phyloP scores from a whole-genome alignment of 2,888 invertebrate species.

The Agrotis ipsilon region DNA sequence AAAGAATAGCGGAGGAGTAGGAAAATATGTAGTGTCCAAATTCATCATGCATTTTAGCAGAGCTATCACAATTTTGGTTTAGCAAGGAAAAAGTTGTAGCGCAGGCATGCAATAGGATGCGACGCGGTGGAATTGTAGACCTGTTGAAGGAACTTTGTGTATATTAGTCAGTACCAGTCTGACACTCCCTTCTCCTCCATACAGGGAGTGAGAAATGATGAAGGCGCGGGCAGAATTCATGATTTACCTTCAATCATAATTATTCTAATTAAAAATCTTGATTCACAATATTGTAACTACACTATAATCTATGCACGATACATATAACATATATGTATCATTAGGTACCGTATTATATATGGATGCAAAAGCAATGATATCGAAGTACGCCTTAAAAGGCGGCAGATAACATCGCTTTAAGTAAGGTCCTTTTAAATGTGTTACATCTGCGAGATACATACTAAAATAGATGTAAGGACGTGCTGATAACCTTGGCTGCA shows the following conservation, averaged over 20 bases:
- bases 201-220: too few species aligned
- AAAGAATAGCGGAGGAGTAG: too few species aligned
- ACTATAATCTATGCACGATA: constrained; percentile 2
- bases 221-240: too few species aligned
- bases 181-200: too few species aligned
- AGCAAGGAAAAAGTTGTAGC: too few species aligned
- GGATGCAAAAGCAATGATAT: constrained; percentile 50
- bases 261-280: constrained; percentile 26
- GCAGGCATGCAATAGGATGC: too few species aligned
- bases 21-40: too few species aligned
- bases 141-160: too few species aligned
- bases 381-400: constrained; percentile 39
- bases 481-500: constrained; percentile 5
- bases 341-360: constrained; percentile 41
- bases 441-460: constrained; percentile 39
- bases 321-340: constrained; percentile 34
- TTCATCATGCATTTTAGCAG: too few species aligned
- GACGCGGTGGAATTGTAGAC: too few species aligned
- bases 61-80: too few species aligned
- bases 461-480: constrained; percentile 21
- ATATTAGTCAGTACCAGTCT: too few species aligned
- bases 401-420: constrained; percentile 42
- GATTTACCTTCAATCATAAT: neutral
- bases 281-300: constrained; percentile 22
- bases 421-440: constrained; percentile 32